phyloP scores from a whole-genome alignment of 92 coral and sea anemone species.

The Galaxea fascicularis region DNA sequence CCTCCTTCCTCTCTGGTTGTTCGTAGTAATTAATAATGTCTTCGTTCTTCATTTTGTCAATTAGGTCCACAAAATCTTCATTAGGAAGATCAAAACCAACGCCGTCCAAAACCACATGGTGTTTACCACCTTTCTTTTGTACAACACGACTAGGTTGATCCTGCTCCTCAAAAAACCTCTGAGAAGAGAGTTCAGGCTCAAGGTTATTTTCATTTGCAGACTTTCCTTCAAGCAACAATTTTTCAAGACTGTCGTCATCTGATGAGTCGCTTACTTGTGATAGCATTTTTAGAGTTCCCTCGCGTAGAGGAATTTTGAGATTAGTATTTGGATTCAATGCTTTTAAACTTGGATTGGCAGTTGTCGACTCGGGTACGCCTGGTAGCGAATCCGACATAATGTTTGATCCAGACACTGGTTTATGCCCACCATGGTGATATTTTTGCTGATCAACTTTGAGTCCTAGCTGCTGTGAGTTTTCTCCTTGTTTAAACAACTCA shows the following conservation, averaged over 20 bases:
- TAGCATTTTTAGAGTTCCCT: slow-evolving; percentile 44
- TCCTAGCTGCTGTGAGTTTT: slow-evolving; percentile 38
- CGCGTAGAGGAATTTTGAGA: slow-evolving; percentile 27
- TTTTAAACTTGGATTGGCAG: not conserved
- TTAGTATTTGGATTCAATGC: slow-evolving; percentile 2
- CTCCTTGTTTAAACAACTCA: slow-evolving; percentile 39
- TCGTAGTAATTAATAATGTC: slow-evolving; percentile 29
- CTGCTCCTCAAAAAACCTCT: slow-evolving; percentile 48
- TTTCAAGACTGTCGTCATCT: slow-evolving; percentile 35
- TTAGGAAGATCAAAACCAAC: slow-evolving; percentile 74
- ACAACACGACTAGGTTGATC: slow-evolving; percentile 30
- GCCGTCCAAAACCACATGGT: slow-evolving; percentile 73
- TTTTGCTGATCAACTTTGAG: slow-evolving; percentile 31
- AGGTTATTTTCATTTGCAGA: slow-evolving; percentile 1
- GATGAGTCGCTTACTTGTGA: slow-evolving; percentile 15
- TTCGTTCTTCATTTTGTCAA: slow-evolving; percentile 50
- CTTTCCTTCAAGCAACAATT: slow-evolving; percentile 23
- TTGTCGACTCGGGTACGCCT: not conserved
- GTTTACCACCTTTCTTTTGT: slow-evolving; percentile 41
- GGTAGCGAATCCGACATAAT: slow-evolving; percentile 11
- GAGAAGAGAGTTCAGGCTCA: slow-evolving; percentile 28
- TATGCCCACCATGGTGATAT: slow-evolving; percentile 14
- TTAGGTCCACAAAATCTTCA: slow-evolving; percentile 55
- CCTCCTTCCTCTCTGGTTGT: not conserved
- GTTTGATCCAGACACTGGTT: not conserved